Evolutionary conservation across 2,888 invertebrate species (phyloP).

Genomic region (Limnephilus lunatus): DNA sequence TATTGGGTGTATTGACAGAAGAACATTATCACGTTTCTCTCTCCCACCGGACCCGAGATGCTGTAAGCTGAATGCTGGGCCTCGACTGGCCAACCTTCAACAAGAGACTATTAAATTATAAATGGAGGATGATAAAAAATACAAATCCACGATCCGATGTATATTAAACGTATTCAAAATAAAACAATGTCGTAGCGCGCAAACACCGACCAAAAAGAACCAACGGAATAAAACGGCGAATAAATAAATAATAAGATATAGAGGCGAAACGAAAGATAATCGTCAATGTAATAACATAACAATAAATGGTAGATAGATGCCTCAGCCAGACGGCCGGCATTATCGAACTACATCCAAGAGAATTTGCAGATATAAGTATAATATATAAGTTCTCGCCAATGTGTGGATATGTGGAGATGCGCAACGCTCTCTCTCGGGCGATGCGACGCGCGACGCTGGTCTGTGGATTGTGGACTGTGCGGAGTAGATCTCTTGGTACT

Average conservation of each 20-base stretch:
- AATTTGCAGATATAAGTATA: constrained; percentile 25
- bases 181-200: constrained; percentile 55
- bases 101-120: constrained; percentile 58
- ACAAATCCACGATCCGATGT: constrained; percentile 53
- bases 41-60: constrained; percentile 2
- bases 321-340: constrained; percentile 9
- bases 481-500: not conserved
- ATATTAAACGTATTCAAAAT: constrained; percentile 48
- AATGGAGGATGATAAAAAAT: constrained; percentile 53
- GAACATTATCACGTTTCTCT: constrained; percentile 25
- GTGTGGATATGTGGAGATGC: not conserved
- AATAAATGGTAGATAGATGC: constrained; percentile 35
- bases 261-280: constrained; percentile 53
- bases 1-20: not conserved
- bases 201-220: constrained; percentile 51
- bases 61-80: not conserved
- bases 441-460: too few species aligned
- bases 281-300: constrained; percentile 52
- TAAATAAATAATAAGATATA: constrained; percentile 54
- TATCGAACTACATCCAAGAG: constrained; percentile 35
- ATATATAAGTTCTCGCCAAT: not conserved
- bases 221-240: constrained; percentile 40
- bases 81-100: constrained; percentile 9
- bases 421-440: constrained; percentile 6
- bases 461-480: not conserved